Evolutionary conservation across 1,140 invertebrate species (phyloP), one percentile per base, ranked within the genome.

Genomic region (Drosophila tristis): DNA sequence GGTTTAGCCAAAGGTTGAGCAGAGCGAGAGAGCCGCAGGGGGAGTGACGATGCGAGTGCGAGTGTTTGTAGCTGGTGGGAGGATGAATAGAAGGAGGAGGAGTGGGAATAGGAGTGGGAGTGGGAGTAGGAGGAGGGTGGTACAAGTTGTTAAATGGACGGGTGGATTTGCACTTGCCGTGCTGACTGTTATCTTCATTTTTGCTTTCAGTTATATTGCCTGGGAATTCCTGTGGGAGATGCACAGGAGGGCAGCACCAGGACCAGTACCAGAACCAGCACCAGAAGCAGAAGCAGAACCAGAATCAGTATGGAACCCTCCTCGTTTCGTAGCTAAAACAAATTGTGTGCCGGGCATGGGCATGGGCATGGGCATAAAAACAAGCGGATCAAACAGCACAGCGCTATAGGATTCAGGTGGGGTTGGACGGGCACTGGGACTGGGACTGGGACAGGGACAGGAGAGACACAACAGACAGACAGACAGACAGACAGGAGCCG

Each of bases 141-240:
- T 44, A 64, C 59, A 78, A 91, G 79, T 91, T 91, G 90, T 91
- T 91, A 91, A 91, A 91, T 91, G 85, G 90, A 90, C 85, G 90
- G 90, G 82, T 91, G 81, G 90, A 91, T 91, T 91, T 91, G 85
- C 90, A 91, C 90, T 91, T 91, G 90, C 90, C 78, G 70, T 78
- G 72, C 84, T 77, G 79, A 89, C 84, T 89, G 84, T 87, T 87
- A 87, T 91, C 81, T 91, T 91, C 85, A 84, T 91, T 91, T 91
- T 87, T 91, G 85, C 90, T 91, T 91, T 91, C 90, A 90, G 81
- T 90, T 91, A 90, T 91, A 91, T 91, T 91, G 90, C 90, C 85
- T 84, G 85, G 70, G 79, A 90, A 91, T 91, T 91, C 90, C 90
- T 91, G 54, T 75, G 90, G 90, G 90, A 91, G 62, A 71, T 78